A percentile compares a stretch with the other conserved stretches of the same genome.
phyloP scores from a whole-genome alignment of 2,888 invertebrate species.

The Acleris emargana region DNA sequence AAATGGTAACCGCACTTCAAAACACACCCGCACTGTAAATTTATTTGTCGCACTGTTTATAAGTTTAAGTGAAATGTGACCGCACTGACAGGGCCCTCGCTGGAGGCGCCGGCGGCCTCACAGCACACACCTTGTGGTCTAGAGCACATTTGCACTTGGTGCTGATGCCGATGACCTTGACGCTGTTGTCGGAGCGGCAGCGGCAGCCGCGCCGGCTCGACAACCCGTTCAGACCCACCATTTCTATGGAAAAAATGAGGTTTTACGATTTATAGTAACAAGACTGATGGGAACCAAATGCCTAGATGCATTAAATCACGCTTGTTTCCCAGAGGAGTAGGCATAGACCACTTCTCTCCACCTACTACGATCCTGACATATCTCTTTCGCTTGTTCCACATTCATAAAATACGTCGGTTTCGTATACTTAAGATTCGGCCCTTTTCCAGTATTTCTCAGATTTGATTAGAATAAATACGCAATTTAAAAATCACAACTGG shows the following conservation, averaged over 20 bases:
- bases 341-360: too few species aligned
- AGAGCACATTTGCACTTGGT: constrained; percentile 46
- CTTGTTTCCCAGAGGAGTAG: too few species aligned
- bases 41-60: neutral
- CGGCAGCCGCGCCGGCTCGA: constrained; percentile 41
- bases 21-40: neutral
- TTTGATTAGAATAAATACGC: too few species aligned
- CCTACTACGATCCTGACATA: too few species aligned
- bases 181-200: constrained; percentile 42
- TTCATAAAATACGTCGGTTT: too few species aligned
- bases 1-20: neutral
- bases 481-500: too few species aligned
- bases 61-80: constrained; percentile 47
- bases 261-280: neutral
- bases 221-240: constrained; percentile 50
- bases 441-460: too few species aligned
- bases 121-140: constrained; percentile 38
- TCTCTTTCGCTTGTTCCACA: too few species aligned
- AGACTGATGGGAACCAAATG: too few species aligned
- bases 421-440: too few species aligned
- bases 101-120: constrained; percentile 39
- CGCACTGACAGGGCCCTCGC: constrained; percentile 48
- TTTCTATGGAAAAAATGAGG: constrained; percentile 45
- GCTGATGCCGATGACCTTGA: constrained; percentile 26
- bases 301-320: too few species aligned